Evolutionary conservation across 2,888 invertebrate genomes (phyloP).

Genomic region (Drymonia ruficornis): DNA sequence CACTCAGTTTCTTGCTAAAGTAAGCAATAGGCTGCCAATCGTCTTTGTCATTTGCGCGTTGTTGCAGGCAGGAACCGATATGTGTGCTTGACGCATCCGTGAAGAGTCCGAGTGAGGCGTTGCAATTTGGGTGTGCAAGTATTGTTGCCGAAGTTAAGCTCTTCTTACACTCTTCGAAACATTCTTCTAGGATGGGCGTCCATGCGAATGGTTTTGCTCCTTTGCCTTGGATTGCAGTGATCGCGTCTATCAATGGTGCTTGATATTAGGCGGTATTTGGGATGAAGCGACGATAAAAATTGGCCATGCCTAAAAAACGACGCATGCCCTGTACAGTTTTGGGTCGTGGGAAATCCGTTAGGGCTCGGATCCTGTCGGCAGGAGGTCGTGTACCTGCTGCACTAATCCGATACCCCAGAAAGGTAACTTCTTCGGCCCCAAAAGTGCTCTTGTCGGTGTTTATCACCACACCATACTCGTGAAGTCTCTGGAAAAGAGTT

Average conservation of each 20-base stretch:
- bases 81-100: constrained; percentile 18
- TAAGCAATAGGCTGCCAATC: constrained; percentile 23
- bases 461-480: constrained; percentile 9
- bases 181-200: not conserved
- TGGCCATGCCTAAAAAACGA: constrained; percentile 5
- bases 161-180: not conserved
- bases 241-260: not conserved
- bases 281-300: constrained; percentile 3
- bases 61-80: constrained; percentile 18
- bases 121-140: not conserved
- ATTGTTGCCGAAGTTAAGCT: not conserved
- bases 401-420: constrained; percentile 6
- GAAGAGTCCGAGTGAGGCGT: constrained; percentile 8
- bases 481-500: constrained; percentile 4
- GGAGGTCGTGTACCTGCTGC: constrained; percentile 5
- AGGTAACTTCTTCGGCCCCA: constrained; percentile 2
- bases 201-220: not conserved
- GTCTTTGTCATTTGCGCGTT: not conserved
- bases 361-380: not conserved
- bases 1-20: no score
- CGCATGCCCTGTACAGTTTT: constrained; percentile 3
- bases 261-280: not conserved
- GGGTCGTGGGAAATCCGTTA: constrained; percentile 4
- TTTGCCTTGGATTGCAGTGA: not conserved
- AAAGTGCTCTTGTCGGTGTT: constrained; percentile 12